Evolutionary conservation across 2,797 vertebrate species (phyloP), one percentile per base, ranked within the genome.

Genomic region (Percopsis omiscomaycus): DNA sequence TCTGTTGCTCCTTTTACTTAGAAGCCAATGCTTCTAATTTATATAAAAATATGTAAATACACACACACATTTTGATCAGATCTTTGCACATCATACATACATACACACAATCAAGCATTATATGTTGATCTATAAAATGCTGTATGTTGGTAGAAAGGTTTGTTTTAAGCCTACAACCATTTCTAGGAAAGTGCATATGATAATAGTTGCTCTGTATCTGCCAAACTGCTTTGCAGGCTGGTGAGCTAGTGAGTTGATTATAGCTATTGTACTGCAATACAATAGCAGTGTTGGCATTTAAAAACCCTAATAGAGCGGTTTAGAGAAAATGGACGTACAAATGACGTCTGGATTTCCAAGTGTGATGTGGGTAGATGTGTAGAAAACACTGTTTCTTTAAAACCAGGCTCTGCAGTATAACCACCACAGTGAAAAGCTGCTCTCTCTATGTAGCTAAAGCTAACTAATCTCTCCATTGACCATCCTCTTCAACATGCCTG

Each of bases 91-190:
- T 54, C 54, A 57, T 5, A 37, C 45, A 56, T n/a, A 56, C 45
- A 48, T 44, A 49, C 50, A 48, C 68, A 72, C 37, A 42, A 42
- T 42, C 37, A 42, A 42, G 37, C 63, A 37, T 62, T 71, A 62
- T 60, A 75, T 80, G 79, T 84, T 85, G 72, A 84, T 84, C 79
- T 65, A 73, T 69, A 69, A 84, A 74, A 86, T 88, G 79, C 70
- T 74, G 68, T 75, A 63, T 76, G 66, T 77, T 75, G 81, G 70
- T 77, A 60, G 54, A 77, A 78, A 74, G 58, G 52, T 79, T 82
- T 66, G 55, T 60, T 42, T 3, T 9, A 32, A 67, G 44, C 28
- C 44, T 55, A 27, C 8, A 67, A 51, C 8, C 49, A 37, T 1
- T 5, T 28, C 10, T 50, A 61, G 56, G 44, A 14, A 74, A 69